Evolutionary conservation across 2,888 invertebrate genomes (phyloP), one percentile per base, ranked within the genome.

Genomic region (Diaprepes abbreviatus): DNA sequence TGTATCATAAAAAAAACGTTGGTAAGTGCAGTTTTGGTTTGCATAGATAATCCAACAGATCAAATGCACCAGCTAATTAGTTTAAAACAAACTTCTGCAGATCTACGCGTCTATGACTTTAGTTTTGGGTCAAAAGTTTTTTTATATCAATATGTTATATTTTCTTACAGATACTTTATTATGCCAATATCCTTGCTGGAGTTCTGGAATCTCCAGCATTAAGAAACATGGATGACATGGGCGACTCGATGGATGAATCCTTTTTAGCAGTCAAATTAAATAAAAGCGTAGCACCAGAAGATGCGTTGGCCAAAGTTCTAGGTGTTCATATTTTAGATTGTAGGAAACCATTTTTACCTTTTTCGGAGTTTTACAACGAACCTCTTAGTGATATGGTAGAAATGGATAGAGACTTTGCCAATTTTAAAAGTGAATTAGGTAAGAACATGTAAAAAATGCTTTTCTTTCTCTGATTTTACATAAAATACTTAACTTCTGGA

Each of bases 301-400:
- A 91, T 78, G 87, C 88, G n/a, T 83, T 93, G 80, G 94, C 91
- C 72, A 86, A 88, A 74, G 92, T 92, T 85, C 87, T 97, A 79
- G 90, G 90, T 76, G 87, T 95, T 74, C 89, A 91, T 79, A 89
- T 92, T 17, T 84, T 94, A 79, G 94, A 97, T 81, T 93, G 94
- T 81, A 89, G 95, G 54, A 90, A 89, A 80, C 96, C 97, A 35
- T 88, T 90, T 78, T 88, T 97, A 81, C 90, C 94, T 65, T 94
- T 93, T 80, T 91, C 92, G 73, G 96, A 97, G 79, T 97, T 97
- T 86, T 95, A 97, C 85, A 97, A 97, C 83, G 97, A 97, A 83
- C 92, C 94, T 0, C 87, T 97, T 54, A 96, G 96, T 85, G 96
- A 97, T 83, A 91, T 91, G 65, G 91, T 97, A 72, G 95, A 96